Evolutionary conservation across 2,888 invertebrate genomes (phyloP).

Genomic region (Prostheceraeus crozeri): DNA sequence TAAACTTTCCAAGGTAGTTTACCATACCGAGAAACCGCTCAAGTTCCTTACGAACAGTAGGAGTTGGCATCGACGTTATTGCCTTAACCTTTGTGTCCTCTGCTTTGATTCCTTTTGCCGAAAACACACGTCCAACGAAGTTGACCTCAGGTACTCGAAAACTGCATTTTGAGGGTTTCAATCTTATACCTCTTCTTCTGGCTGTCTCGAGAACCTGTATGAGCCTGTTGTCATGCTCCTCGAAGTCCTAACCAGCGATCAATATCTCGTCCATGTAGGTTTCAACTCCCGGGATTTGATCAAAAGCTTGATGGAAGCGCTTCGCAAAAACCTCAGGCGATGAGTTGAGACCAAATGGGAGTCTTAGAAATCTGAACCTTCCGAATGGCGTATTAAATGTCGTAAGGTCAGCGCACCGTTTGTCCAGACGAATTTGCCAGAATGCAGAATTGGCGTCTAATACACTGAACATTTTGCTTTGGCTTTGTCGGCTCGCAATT

Average conservation of each 20-base stretch:
- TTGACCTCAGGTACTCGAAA: too few species aligned
- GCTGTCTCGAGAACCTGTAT: too few species aligned
- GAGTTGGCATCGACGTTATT: too few species aligned
- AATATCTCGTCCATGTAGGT: conserved; percentile 39
- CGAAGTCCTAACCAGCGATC: conserved; percentile 29
- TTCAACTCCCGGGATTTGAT: conserved; percentile 36
- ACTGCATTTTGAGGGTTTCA: too few species aligned
- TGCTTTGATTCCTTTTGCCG: too few species aligned
- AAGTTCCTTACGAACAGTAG: too few species aligned
- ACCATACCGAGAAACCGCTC: too few species aligned
- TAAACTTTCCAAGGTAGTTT: too few species aligned
- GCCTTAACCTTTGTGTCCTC: too few species aligned
- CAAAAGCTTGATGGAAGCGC: conserved; percentile 38
- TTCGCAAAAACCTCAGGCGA: conserved; percentile 37
- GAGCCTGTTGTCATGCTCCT: conserved; percentile 27
- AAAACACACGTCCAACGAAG: too few species aligned
- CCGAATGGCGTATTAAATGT: conserved; percentile 42
- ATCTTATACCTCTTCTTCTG: too few species aligned
- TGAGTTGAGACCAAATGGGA: conserved; percentile 38
- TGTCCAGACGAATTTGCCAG: conserved; percentile 40
- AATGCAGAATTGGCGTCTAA: conserved; percentile 42
- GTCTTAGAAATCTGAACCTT: conserved; percentile 34
- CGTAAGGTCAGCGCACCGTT: conserved; percentile 31
- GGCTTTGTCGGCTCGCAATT: conserved; percentile 39
- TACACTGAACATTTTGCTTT: conserved; percentile 39